phyloP scores from a whole-genome alignment of 1,140 invertebrate genomes.

The Fopius arisanus region DNA sequence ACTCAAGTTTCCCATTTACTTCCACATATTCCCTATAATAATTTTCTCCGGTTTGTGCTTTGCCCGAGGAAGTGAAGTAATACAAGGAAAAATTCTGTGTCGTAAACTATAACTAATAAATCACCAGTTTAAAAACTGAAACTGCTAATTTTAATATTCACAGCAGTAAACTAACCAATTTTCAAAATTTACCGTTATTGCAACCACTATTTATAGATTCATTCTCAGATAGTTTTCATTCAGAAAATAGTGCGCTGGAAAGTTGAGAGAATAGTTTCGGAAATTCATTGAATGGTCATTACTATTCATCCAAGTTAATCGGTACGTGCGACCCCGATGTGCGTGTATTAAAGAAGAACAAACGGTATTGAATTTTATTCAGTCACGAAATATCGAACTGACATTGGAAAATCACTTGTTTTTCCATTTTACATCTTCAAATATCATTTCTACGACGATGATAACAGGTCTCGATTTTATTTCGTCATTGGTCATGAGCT shows the following conservation, averaged over 20 bases:
- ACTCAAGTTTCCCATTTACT: not conserved
- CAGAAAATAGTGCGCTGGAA: not conserved
- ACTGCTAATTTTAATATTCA: too few relatives aligned
- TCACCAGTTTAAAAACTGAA: too few relatives aligned
- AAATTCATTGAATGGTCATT: conserved; percentile 38
- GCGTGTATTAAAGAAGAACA: conserved; percentile 41
- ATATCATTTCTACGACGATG: not conserved
- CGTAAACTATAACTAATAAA: not conserved
- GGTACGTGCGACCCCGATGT: conserved; percentile 52
- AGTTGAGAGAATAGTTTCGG: not conserved
- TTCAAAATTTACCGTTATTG: too few relatives aligned
- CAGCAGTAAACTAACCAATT: too few relatives aligned
- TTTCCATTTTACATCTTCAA: not conserved
- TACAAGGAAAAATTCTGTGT: not conserved
- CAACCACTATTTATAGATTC: too few relatives aligned
- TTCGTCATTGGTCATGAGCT: not conserved
- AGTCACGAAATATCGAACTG: not conserved
- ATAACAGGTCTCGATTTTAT: not conserved
- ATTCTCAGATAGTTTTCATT: not conserved
- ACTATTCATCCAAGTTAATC: conserved; percentile 49
- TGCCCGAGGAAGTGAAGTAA: not conserved
- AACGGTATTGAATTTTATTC: conserved; percentile 42
- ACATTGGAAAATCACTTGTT: not conserved
- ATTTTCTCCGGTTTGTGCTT: not conserved
- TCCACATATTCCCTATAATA: not conserved